Percentiles rank a stretch among this genome's conserved stretches.
phyloP scores from a whole-genome alignment of 1,140 invertebrate genomes.

The Octopus sinensis region DNA sequence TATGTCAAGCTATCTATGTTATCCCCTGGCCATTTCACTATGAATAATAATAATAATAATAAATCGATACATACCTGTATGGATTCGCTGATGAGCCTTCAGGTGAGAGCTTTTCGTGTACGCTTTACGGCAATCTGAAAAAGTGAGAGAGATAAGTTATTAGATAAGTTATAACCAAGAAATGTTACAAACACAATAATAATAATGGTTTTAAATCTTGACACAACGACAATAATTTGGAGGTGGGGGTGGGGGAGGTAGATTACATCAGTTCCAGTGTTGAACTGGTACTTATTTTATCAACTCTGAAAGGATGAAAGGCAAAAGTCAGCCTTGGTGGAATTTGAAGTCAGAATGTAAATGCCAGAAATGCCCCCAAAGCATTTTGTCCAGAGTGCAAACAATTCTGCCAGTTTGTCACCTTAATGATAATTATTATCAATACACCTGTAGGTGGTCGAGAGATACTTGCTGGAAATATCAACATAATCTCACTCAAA shows the following conservation, averaged over 20 bases:
- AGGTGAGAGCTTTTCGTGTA: conserved; percentile 97
- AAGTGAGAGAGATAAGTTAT: conserved; percentile 46
- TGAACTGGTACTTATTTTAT: background rate
- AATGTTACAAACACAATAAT: background rate
- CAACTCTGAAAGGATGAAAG: background rate
- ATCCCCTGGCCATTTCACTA: no score
- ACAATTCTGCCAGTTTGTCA: no score
- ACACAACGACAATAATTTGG: background rate
- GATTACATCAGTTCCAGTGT: background rate
- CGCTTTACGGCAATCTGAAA: conserved; percentile 84
- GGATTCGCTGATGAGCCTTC: conserved; percentile 89
- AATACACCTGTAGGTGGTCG: no score
- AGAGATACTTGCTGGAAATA: no score
- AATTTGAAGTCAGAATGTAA: no score
- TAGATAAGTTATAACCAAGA: background rate
- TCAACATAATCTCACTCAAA: no score
- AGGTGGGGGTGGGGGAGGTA: background rate
- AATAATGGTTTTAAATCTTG: background rate
- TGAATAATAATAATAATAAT: background rate
- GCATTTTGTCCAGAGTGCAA: no score
- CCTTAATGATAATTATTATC: no score
- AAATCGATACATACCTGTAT: conserved; percentile 67
- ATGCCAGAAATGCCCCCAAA: no score
- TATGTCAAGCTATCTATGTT: no score
- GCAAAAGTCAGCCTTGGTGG: no score